Evolutionary conservation across 2,888 invertebrate genomes (phyloP).

Genomic region (Diadromus collaris): DNA sequence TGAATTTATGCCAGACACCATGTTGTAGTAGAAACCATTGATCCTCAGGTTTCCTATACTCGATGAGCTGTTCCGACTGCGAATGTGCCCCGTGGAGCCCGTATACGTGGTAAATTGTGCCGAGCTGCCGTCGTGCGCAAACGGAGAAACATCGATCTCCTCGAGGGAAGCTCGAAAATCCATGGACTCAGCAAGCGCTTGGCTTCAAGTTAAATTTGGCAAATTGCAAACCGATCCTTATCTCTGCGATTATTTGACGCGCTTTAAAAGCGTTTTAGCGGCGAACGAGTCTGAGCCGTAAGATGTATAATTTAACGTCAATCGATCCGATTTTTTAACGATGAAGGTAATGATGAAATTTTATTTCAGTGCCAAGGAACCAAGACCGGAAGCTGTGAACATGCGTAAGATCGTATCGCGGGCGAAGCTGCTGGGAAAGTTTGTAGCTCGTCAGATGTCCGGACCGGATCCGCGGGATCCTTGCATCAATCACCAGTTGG

Average conservation of each 20-base stretch:
- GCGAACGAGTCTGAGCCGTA: conserved; percentile 54
- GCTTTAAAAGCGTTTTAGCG: conserved; percentile 68
- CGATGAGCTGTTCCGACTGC: conserved; percentile 73
- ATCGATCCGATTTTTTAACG: not conserved
- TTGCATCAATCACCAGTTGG: conserved; percentile 73
- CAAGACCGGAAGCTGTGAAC: conserved; percentile 59
- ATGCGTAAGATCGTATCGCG: conserved; percentile 66
- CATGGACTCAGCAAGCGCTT: conserved; percentile 57
- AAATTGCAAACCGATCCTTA: conserved; percentile 69
- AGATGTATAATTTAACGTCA: conserved; percentile 5
- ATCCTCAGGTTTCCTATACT: conserved; percentile 72
- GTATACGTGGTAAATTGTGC: conserved; percentile 74
- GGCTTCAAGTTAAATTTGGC: conserved; percentile 69
- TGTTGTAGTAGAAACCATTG: conserved; percentile 5
- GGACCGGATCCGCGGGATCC: conserved; percentile 65
- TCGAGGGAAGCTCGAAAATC: conserved; percentile 17
- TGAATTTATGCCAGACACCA: not conserved
- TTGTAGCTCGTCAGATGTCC: conserved; percentile 76
- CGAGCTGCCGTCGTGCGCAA: conserved; percentile 17
- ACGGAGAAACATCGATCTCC: conserved; percentile 1
- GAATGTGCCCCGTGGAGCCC: conserved; percentile 71
- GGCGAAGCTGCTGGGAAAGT: conserved; percentile 71
- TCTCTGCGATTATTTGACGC: conserved; percentile 68
- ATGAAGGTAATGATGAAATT: not conserved
- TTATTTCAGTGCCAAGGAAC: conserved; percentile 18